These are phyloP conservation scores for Haplotaxodon microlepis DNA, from an alignment of 2,113 vertebrate genomes.

Conservation along the genomic window DNA sequence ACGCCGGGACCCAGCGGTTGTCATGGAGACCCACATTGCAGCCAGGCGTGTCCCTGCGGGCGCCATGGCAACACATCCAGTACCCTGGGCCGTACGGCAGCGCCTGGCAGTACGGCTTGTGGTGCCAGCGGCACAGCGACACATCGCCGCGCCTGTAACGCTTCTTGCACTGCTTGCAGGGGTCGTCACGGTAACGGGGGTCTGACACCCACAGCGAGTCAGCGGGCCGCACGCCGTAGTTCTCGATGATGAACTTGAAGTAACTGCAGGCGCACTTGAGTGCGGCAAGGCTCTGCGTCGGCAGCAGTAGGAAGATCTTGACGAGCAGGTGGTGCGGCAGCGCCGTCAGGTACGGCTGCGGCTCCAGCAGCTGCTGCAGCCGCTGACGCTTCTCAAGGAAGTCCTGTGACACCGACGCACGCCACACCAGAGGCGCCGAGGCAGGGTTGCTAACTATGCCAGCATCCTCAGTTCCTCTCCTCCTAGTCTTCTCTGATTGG, in stretches of 20 bases:
- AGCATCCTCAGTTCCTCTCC: not conserved
- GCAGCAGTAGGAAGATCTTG: slow-evolving; percentile 82
- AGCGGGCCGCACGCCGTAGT: slow-evolving; percentile 84
- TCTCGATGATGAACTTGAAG: slow-evolving; percentile 86
- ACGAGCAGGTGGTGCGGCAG: slow-evolving; percentile 91
- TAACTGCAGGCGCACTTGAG: slow-evolving; percentile 92
- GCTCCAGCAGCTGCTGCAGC: slow-evolving; percentile 89
- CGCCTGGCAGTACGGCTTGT: slow-evolving; percentile 93
- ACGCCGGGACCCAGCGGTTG: slow-evolving; percentile 93
- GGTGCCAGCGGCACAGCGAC: slow-evolving; percentile 92
- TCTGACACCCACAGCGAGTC: slow-evolving; percentile 95
- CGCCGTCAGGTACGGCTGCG: slow-evolving; percentile 84
- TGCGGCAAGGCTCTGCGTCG: slow-evolving; percentile 84
- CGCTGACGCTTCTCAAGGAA: slow-evolving; percentile 87
- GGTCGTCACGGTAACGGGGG: slow-evolving; percentile 90
- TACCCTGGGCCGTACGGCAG: slow-evolving; percentile 90
- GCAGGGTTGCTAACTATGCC: not conserved
- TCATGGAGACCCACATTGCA: slow-evolving; percentile 94
- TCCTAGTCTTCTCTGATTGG: slow-evolving; percentile 5
- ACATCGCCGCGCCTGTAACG: slow-evolving; percentile 86
- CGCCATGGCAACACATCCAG: slow-evolving; percentile 94
- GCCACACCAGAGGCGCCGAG: slow-evolving; percentile 56
- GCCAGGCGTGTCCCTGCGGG: slow-evolving; percentile 82
- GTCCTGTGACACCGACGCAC: slow-evolving; percentile 77
- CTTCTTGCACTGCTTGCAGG: slow-evolving; percentile 95